These are phyloP conservation scores for Drosophila tani DNA, from an alignment of 1,140 invertebrate species.

Conservation along the genomic window DNA sequence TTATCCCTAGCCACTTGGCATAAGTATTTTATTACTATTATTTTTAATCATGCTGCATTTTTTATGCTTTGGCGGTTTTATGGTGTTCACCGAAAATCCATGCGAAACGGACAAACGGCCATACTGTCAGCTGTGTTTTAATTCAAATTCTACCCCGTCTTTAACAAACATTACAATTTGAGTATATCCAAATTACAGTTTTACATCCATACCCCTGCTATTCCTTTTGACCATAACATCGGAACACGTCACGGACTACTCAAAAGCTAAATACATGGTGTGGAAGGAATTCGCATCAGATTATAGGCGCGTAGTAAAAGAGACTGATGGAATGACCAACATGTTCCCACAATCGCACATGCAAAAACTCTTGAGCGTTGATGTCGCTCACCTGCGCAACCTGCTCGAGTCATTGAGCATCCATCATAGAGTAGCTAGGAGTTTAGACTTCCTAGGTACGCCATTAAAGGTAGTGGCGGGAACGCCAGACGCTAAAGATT, in stretches of 20 bases:
- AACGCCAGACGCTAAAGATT: background rate
- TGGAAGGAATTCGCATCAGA: background rate
- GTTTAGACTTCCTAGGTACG: background rate
- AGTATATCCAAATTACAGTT: too few species aligned
- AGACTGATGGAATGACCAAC: background rate
- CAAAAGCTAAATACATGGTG: background rate
- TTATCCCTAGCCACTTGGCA: conserved; percentile 1
- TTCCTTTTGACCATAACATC: background rate
- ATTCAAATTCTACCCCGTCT: too few species aligned
- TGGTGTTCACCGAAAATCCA: too few species aligned
- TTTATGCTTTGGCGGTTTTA: background rate
- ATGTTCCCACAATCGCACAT: too few species aligned
- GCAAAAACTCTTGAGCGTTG: background rate
- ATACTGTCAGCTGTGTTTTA: too few species aligned
- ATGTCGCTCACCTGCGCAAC: background rate
- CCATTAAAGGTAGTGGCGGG: conserved; percentile 3
- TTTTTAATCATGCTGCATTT: too few species aligned
- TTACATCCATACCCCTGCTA: background rate
- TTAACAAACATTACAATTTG: too few species aligned
- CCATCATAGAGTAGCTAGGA: conserved; percentile 6
- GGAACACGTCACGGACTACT: conserved; percentile 2
- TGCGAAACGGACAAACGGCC: too few species aligned
- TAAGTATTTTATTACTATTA: conserved; percentile 1
- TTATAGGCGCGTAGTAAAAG: background rate
- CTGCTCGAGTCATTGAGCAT: conserved; percentile 2